Conservation (phyloP, 2,888 invertebrate species). For the Lapara coniferarum region DNA sequence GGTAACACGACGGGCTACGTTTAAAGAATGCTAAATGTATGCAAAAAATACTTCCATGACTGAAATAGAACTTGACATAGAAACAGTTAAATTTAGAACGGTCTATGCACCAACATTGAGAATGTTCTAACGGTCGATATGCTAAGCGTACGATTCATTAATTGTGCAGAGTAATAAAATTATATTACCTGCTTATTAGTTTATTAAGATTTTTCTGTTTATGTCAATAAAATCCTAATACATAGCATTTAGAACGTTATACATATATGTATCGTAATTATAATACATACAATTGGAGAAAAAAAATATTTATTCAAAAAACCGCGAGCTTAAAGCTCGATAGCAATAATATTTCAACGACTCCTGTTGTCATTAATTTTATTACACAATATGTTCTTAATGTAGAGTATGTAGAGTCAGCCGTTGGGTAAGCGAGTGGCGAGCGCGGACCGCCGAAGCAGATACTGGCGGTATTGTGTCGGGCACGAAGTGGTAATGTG, state of each 20-base stretch:
- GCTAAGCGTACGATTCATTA: background rate
- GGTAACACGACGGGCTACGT: background rate
- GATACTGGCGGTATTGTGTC: conserved; percentile 20
- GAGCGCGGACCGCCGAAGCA: background rate
- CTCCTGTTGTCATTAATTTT: background rate
- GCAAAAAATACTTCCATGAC: background rate
- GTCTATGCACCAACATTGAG: background rate
- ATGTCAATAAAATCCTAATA: no score
- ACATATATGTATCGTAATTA: background rate
- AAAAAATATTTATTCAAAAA: background rate
- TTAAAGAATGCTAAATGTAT: background rate
- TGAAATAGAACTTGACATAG: background rate
- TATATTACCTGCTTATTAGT: background rate
- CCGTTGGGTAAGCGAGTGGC: background rate
- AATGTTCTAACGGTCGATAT: background rate
- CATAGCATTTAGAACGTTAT: background rate
- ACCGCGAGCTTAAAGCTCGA: background rate
- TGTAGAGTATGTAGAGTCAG: background rate
- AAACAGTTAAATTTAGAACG: background rate
- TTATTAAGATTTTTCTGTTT: no score
- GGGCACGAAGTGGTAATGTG: conserved; percentile 50
- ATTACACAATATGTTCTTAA: background rate
- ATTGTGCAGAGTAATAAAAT: background rate
- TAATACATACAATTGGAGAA: no score
- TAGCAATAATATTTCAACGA: background rate